phyloP scores from a whole-genome alignment of 2,888 invertebrate genomes.

The Cheilosia pagana region DNA sequence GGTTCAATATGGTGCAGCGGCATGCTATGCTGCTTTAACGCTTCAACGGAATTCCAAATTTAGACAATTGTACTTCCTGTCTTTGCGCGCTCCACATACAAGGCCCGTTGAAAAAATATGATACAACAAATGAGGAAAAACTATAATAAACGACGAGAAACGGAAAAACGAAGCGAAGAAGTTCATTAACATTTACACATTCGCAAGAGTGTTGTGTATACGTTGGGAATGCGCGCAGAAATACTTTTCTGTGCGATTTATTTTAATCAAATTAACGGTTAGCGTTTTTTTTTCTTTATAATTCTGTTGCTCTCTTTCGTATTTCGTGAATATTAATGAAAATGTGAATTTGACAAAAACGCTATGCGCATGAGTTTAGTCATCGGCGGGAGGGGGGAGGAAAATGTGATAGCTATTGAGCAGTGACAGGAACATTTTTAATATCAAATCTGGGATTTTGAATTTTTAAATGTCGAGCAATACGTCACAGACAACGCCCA shows the following conservation, averaged over 20 bases:
- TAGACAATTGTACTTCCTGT: slow-evolving; percentile 60
- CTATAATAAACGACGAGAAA: slow-evolving; percentile 30
- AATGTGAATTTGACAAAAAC: not conserved
- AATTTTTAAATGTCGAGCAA: not conserved
- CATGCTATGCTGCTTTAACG: slow-evolving; percentile 16
- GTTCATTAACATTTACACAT: slow-evolving; percentile 60
- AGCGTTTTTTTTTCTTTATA: not conserved
- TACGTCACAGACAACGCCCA: slow-evolving; percentile 1
- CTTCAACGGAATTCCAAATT: slow-evolving; percentile 51
- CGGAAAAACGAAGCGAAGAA: slow-evolving; percentile 31
- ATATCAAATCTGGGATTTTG: not conserved
- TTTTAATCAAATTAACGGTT: slow-evolving; percentile 45
- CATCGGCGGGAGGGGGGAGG: not conserved
- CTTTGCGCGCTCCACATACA: slow-evolving; percentile 20
- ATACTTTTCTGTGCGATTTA: slow-evolving; percentile 22
- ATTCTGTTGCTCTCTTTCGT: not conserved
- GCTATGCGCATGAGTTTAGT: not conserved
- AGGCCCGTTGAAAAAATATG: slow-evolving; percentile 14
- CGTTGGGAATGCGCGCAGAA: slow-evolving; percentile 11
- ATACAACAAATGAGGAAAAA: slow-evolving; percentile 41
- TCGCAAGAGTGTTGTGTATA: slow-evolving; percentile 25
- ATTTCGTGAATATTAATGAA: slow-evolving; percentile 23
- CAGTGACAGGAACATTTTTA: slow-evolving; percentile 2
- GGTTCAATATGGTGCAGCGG: slow-evolving; percentile 20
- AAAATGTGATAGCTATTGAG: not conserved